These are phyloP conservation scores for Neoseiulus cucumeris DNA, from an alignment of 1,140 invertebrate species.

Conservation along the genomic window DNA sequence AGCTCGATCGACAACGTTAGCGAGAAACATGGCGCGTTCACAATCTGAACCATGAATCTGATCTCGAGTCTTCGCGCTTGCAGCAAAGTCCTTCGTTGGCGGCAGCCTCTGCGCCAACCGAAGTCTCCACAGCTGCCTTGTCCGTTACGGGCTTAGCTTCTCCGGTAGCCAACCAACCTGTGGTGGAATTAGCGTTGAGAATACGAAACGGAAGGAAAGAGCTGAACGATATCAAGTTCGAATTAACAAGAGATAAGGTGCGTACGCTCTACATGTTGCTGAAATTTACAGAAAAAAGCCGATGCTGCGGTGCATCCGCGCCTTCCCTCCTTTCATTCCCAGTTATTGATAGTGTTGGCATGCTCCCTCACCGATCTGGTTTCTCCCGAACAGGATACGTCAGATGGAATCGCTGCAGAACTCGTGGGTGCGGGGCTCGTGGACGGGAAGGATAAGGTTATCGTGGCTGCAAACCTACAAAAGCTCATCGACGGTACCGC, in stretches of 20 bases:
- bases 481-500: conserved; percentile 52
- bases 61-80: no score
- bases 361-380: background rate
- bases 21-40: no score
- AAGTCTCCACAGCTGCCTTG: conserved; percentile 14
- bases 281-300: no score
- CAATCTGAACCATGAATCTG: no score
- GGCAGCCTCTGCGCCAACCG: conserved; percentile 1
- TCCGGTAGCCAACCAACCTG: conserved; percentile 1
- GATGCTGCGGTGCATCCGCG: no score
- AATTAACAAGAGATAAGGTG: conserved; percentile 60
- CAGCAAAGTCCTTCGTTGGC: background rate
- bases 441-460: conserved; percentile 66
- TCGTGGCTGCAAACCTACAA: conserved; percentile 74
- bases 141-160: conserved; percentile 14
- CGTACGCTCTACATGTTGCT: conserved; percentile 11
- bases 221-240: conserved; percentile 91
- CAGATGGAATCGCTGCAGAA: conserved; percentile 81
- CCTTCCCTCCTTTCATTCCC: no score
- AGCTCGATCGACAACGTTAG: no score
- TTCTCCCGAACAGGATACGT: conserved; percentile 41
- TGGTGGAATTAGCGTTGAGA: conserved; percentile 53
- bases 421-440: conserved; percentile 82
- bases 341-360: no score
- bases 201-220: conserved; percentile 71